Evolutionary conservation across 1,140 invertebrate genomes (phyloP), one percentile per base, ranked within the genome.

Genomic region (Onthophagus taurus): DNA sequence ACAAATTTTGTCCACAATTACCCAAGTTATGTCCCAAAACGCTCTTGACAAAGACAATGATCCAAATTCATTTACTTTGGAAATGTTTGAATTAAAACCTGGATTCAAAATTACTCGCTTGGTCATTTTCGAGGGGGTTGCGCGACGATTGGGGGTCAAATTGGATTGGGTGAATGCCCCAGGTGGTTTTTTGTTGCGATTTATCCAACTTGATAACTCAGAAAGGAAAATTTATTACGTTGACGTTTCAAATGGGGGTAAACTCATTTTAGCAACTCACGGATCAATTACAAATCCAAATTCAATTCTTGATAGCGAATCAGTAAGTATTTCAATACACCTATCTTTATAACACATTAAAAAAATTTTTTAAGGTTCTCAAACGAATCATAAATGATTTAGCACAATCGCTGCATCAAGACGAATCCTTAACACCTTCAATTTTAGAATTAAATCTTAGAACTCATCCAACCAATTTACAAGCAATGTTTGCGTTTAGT

Each of bases 91-190:
- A 39, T 55, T 53, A 5, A 74, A 66, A 49, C 59, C 57, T 31
- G 81, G 81, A 8, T 74, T 80, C 53, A 71, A 75, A 2, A 76
- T 84, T 33, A 74, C 72, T 3, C 53, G 83, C 31, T 70, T 72
- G 35, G 71, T 83, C 38, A 64, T 85, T 43, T 85, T 78, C 61
- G 71, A 78, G 52, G 74, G 75, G 31, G 63, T 85, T 23, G 77
- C 78, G n/a, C 63, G 72, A 44, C 60, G 77, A 53, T 69, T 83
- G 21, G 83, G 82, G 26, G 65, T 85, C 2, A 56, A 67, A 7
- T 80, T 78, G 55, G 75, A 83, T 33, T 70, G 78, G 29, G 72
- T 83, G 24, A 77, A 67, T 55, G 80, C 81, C 48, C 78, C 81
- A 4, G 64, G 68, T n/a, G 77, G 82, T 54, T 80, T 80, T 50